Base-by-base conservation (phyloP, 1,140 invertebrate genomes). In the Listronotus bonariensis region DNA sequence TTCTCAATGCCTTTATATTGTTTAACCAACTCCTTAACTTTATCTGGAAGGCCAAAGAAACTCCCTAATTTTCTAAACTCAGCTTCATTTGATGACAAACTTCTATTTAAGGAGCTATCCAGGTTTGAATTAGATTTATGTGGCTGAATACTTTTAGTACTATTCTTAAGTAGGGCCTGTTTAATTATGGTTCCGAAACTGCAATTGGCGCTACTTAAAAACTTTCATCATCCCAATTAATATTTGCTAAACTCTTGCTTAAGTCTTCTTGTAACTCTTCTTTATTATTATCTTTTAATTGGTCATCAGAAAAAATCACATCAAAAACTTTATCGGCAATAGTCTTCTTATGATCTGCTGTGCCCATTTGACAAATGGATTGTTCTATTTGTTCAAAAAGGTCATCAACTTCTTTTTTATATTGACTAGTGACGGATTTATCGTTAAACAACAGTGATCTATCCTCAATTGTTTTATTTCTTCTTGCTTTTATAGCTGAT, bases 11-110 rank as follows among this genome's bases (percentile, higher is more conserved):
- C 87, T 72, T 89, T 88, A 63, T 86, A 82, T 56, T 84, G 76
- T 52, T 85, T 78, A 43, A 92, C 82, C 48, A 92, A 75, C 6
- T 84, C 72, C 73, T 87, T 82, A 0, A 91, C 86, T 74, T 77
- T 82, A 0, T 79, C 72, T 1, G 91, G 87, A 12, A 93, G 78
- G 0, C 89, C 90, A 82, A 88, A 92, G 78, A 92, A 93, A 26
- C 80, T 67, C 3, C 82, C 83, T 20, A 78, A 75, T 48, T 69
- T 67, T 9, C 72, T 70, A 71, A 79, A 79, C 6, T 70, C 56
- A 8, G 56, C 65, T 34, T 14, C 12, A 14, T 56, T 68, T 42
- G 31, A 6, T 9, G 40, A 41, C 26, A 67, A 9, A n/a, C 32
- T 51, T 14, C 51, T 36, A 52, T 67, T 65, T 20, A 69, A 53